Conservation (phyloP, 2,888 invertebrate genomes). For the Fragum fragum region DNA sequence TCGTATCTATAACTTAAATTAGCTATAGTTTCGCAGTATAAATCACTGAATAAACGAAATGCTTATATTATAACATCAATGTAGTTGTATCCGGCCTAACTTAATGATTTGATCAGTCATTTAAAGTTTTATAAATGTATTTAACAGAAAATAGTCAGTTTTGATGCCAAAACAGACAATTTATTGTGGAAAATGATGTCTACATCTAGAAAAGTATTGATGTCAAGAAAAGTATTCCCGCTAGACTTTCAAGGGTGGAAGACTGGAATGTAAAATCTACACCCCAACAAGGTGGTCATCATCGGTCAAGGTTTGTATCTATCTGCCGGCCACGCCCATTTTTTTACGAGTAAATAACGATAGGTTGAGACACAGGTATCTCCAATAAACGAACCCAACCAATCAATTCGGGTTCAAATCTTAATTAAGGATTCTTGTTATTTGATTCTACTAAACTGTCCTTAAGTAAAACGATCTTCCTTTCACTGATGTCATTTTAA, state of each 20-base stretch:
- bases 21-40: too few relatives aligned
- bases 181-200: too few relatives aligned
- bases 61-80: too few relatives aligned
- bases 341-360: conserved; percentile 20
- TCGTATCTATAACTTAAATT: too few relatives aligned
- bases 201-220: too few relatives aligned
- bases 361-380: conserved; percentile 18
- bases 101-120: too few relatives aligned
- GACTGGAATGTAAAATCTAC: background rate
- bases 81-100: too few relatives aligned
- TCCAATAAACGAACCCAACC: conserved; percentile 44
- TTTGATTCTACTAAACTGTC: conserved; percentile 58
- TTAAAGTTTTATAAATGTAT: too few relatives aligned
- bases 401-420: conserved; percentile 60
- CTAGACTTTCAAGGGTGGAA: background rate
- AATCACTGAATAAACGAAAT: too few relatives aligned
- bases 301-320: conserved; percentile 20
- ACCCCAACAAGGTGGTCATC: conserved; percentile 8
- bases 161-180: too few relatives aligned
- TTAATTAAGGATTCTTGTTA: conserved; percentile 65
- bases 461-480: conserved; percentile 35
- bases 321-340: conserved; percentile 5
- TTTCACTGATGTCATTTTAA: background rate
- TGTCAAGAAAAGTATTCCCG: too few relatives aligned
- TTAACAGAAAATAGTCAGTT: too few relatives aligned